A percentile compares a stretch with the other conserved stretches of the same genome.
These are phyloP conservation scores for Parauchenoglanis punctatus DNA, from an alignment of 2,797 vertebrate species.

Conservation along the genomic window DNA sequence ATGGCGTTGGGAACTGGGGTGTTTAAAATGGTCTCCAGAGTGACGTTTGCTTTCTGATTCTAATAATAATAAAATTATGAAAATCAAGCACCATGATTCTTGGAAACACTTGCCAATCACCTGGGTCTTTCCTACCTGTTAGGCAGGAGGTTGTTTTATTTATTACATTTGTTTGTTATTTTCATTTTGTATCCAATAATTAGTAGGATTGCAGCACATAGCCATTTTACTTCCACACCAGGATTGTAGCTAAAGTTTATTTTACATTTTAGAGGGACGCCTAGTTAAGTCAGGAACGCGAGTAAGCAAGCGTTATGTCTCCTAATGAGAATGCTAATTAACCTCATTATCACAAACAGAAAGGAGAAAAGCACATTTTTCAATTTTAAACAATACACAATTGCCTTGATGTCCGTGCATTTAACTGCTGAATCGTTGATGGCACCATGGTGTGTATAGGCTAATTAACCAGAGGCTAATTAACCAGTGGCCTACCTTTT, in stretches of 20 bases:
- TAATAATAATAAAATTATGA: slow-evolving; percentile 50
- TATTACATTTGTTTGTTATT: slow-evolving; percentile 14
- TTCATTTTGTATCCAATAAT: not conserved
- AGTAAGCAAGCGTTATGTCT: not conserved
- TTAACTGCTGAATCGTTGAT: slow-evolving; percentile 17
- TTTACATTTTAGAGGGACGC: not conserved
- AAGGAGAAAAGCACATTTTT: not conserved
- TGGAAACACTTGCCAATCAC: slow-evolving; percentile 58
- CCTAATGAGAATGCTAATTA: slow-evolving; percentile 17
- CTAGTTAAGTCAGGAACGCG: not conserved
- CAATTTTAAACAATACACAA: not conserved
- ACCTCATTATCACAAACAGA: slow-evolving; percentile 13
- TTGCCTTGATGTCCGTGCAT: not conserved
- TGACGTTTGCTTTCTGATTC: slow-evolving; percentile 55
- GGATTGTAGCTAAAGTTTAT: not conserved
- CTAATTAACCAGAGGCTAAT: slow-evolving; percentile 12
- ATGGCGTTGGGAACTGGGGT: slow-evolving; percentile 29
- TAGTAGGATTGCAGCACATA: not conserved
- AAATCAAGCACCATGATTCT: slow-evolving; percentile 59
- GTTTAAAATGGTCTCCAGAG: slow-evolving; percentile 50
- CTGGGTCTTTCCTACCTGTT: slow-evolving; percentile 12
- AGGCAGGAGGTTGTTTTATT: not conserved
- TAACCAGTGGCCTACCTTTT: not conserved
- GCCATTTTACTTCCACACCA: not conserved
- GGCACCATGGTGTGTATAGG: not conserved